Evolutionary conservation across 2,797 vertebrate species (phyloP), one percentile per base, ranked within the genome.

Genomic region (Uromys caudimaculatus): DNA sequence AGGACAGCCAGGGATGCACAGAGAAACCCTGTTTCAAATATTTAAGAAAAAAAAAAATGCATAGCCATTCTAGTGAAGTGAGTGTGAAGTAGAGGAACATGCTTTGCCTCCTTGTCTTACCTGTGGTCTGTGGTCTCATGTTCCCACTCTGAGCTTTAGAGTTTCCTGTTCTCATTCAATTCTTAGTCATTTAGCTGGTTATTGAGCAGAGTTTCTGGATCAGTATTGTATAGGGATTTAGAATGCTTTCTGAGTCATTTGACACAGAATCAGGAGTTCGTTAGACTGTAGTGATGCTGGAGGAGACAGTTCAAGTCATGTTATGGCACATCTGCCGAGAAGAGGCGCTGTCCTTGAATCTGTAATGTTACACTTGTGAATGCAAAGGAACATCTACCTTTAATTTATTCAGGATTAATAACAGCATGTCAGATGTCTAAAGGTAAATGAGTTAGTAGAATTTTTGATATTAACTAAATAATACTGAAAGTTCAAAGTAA

Each of bases 401-500:
- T 86, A 62, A 47, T 82, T 87, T 82, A 91, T 56, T 89, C 4
- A 85, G 29, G 56, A 27, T 91, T 91, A 62, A 44, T 77, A 82
- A 44, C 38, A 62, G 9, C 75, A 19, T 64, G 60, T 29, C 38
- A 90, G 60, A 54, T 89, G 27, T 89, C 29, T 77, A 77, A 64
- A 77, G 2, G 44, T 29, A 78, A 62, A 47, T 89, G 29, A 89
- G 56, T 86, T 50, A 38, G 78, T 56, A 81, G 60, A 38, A 50
- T 90, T 78, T 23, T 90, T 85, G 58, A 67, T 84, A 79, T 32
- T 52, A 85, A 89, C 83, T 64, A 87, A 94, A 89, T 94, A 62
- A 71, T 83, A 75, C 11, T 58, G 21, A 89, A 91, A 95, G n/a
- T 91, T 92, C 29, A 86, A 50, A 93, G 41, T 76, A 85, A 91